Evolutionary conservation across 2,113 vertebrate species (phyloP), one percentile per base, ranked within the genome.

Genomic region (Ardeotis arabs): DNA sequence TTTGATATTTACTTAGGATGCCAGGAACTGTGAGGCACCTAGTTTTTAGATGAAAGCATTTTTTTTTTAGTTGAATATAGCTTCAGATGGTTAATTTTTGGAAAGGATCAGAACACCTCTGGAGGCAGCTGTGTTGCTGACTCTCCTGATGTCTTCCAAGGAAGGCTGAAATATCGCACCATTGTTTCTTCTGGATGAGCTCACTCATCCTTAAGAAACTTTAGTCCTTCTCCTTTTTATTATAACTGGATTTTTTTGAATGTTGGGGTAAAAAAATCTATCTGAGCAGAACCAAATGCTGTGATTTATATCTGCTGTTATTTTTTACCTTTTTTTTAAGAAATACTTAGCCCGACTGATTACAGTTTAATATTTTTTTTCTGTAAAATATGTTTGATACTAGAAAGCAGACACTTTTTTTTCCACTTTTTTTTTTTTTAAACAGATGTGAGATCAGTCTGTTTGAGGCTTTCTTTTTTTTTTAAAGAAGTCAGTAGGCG

Each of bases 401-500:
- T 86, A 47, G 58, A 93, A 81, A 84, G 75, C 59, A 83, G 33
- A 16, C 3, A 1, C 8, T 44, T 89, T 64, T 77, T 22, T 23
- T 4, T 14, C 4, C 23, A 41, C 41, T 41, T 41, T 41, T 41
- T 41, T 41, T 41, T 81, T 81, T 14, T 60, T 21, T 27, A 19
- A 31, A 44, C 8, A 41, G 13, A 23, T 18, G 7, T 39, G 20
- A 56, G 72, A 60, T 44, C 14, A 44, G 41, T 44, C 41, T 44
- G 41, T 44, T 44, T 44, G 41, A 44, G 24, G 6, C 0, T 37
- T 39, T n/a, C 66, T 60, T 41, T 60, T 41, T 33, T 67, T 96
- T 93, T 62, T 7, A 5, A 66, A 31, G 2, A 37, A 45, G 62
- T 94, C 96, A 81, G 94, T 97, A 92, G 98, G 98, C 7, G 94